Percentiles rank a stretch among this genome's conserved stretches.
These are phyloP conservation scores for Hirtodrosophila confusa DNA, from an alignment of 2,888 invertebrate genomes.

Conservation along the genomic window DNA sequence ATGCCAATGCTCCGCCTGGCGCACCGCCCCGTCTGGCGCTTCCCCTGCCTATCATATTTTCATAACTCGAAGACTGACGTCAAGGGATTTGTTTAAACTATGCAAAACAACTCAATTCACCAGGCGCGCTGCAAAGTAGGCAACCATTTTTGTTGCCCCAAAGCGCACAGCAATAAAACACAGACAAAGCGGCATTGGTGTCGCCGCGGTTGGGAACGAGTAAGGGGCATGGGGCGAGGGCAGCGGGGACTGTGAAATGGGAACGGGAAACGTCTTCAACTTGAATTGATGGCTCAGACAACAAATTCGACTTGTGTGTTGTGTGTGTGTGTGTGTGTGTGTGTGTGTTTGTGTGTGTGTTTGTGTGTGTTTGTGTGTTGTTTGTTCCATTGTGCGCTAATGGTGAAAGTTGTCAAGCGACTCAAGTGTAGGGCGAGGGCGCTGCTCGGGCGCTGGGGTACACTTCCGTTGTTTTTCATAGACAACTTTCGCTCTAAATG, in stretches of 20 bases:
- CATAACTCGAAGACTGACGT: constrained; percentile 65
- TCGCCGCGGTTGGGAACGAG: constrained; percentile 16
- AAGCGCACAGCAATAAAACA: constrained; percentile 79
- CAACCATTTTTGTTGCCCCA: constrained; percentile 72
- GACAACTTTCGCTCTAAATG: constrained; percentile 67
- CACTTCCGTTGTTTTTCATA: constrained; percentile 71
- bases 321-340: constrained; percentile 38
- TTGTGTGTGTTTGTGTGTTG: constrained; percentile 34
- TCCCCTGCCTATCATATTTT: constrained; percentile 54
- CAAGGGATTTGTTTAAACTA: constrained; percentile 70
- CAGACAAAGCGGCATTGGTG: constrained; percentile 52
- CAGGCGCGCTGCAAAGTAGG: constrained; percentile 67
- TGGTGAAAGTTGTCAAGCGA: constrained; percentile 77
- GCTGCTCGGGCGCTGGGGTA: constrained; percentile 31
- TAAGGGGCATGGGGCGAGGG: not conserved
- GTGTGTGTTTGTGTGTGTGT: constrained; percentile 42
- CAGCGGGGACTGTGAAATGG: constrained; percentile 1
- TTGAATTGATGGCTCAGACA: constrained; percentile 79
- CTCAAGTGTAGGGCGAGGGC: constrained; percentile 40
- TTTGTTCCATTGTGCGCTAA: constrained; percentile 74
- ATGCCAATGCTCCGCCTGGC: constrained; percentile 13
- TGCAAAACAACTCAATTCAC: constrained; percentile 71
- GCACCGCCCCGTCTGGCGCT: not conserved
- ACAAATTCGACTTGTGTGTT: constrained; percentile 78
- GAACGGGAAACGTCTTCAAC: constrained; percentile 62